Evolutionary conservation across 2,797 vertebrate genomes (phyloP).

Genomic region (Cephalopachus bancanus): DNA sequence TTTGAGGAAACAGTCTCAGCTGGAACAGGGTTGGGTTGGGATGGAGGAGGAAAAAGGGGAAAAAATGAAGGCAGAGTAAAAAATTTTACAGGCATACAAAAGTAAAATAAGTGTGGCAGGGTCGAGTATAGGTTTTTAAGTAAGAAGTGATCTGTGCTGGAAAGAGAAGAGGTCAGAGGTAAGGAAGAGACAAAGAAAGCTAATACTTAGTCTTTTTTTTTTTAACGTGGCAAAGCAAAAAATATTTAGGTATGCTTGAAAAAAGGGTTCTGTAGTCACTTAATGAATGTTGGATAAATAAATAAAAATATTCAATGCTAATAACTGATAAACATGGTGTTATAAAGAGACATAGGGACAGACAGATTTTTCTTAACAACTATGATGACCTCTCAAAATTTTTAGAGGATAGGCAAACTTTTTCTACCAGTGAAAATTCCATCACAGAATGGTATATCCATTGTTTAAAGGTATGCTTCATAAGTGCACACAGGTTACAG

Average conservation of each 20-base stretch:
- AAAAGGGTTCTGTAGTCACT: background rate
- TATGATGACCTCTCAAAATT: conserved; percentile 21
- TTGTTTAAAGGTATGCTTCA: background rate
- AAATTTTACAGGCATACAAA: background rate
- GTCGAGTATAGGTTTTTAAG: background rate
- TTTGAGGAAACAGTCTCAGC: background rate
- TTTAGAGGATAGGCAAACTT: conserved; percentile 27
- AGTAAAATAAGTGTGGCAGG: background rate
- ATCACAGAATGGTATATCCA: no score
- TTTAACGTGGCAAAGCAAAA: conserved; percentile 1
- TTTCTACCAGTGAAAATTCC: conserved; percentile 29
- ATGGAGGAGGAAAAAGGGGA: background rate
- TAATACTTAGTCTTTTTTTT: conserved; percentile 7
- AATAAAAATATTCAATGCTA: background rate
- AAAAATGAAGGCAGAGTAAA: background rate
- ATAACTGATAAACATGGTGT: background rate
- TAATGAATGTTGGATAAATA: background rate
- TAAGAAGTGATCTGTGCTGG: background rate
- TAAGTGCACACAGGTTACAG: background rate
- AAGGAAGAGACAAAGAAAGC: background rate
- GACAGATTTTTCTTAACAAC: conserved; percentile 42
- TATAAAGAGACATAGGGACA: background rate
- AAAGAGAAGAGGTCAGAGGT: background rate
- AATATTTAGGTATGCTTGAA: background rate
- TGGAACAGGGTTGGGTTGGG: background rate